Evolutionary conservation across 2,888 invertebrate genomes (phyloP), one percentile per base, ranked within the genome.

Genomic region (Malacosoma neustria): DNA sequence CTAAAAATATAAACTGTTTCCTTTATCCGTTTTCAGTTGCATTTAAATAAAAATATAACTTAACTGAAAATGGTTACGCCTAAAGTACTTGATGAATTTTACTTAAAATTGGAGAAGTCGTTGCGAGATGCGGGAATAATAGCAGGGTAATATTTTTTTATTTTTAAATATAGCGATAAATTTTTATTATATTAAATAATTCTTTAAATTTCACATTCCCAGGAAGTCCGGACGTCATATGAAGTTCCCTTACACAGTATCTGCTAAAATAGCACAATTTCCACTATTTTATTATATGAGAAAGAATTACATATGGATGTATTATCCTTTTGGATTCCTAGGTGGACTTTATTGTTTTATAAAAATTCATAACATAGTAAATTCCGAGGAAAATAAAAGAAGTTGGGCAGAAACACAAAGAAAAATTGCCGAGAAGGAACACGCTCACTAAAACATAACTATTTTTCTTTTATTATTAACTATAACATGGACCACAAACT

Each of bases 201-300:
- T 31, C 14, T 35, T 6, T 5, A 35, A 1, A 30, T 29, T 37
- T 35, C 41, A 37, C 14, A 32, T 30, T 72, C 72, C 36, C 65
- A 84, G 84, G 14, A 79, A 80, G 54, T 77, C 84, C 37, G 88
- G 89, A 38, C 88, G 92, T 40, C 92, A 91, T 34, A 95, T 96
- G 96, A 94, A 92, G 68, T 96, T 81, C 69, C 96, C 96, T 0
- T 96, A 96, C 70, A 95, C 96, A 0, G 66, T 91, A 14, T 76
- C 91, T 1, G 93, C 95, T 0, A 94, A 95, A 79, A 53, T 95
- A 3, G 92, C 89, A 4, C 93, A 93, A 61, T 96, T 96, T 61
- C 96, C 96, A n/a, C 85, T 86, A 44, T 91, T 90, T 61, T 87
- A 76, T 61, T 91, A 94, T 60, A 72, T 89, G 51, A 88, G 90